phyloP scores from a whole-genome alignment of 2,888 invertebrate genomes.

The Clistopyga incitator region DNA sequence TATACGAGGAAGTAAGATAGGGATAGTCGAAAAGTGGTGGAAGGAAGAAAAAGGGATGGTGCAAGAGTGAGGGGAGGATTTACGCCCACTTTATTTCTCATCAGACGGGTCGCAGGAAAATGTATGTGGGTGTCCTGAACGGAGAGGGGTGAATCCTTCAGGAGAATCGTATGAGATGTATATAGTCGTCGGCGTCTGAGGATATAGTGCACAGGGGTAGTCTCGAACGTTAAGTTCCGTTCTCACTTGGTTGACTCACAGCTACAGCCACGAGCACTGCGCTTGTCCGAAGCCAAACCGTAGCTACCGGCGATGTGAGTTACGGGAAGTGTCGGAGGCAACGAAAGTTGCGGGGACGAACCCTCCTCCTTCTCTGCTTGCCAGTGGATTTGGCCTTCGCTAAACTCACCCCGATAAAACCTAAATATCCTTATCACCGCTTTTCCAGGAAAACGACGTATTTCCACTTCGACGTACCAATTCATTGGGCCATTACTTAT shows the following conservation, averaged over 20 bases:
- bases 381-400: slow-evolving; percentile 46
- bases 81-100: slow-evolving; percentile 81
- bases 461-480: slow-evolving; percentile 35
- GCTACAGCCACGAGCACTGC: background rate
- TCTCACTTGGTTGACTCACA: slow-evolving; percentile 23
- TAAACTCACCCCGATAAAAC: slow-evolving; percentile 56
- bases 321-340: slow-evolving; percentile 50
- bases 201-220: slow-evolving; percentile 4
- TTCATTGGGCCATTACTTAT: slow-evolving; percentile 13
- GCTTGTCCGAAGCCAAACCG: slow-evolving; percentile 38
- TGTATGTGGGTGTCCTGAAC: slow-evolving; percentile 58
- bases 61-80: slow-evolving; percentile 71
- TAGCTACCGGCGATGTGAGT: slow-evolving; percentile 45
- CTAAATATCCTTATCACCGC: slow-evolving; percentile 51
- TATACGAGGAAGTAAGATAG: slow-evolving; percentile 4
- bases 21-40: slow-evolving; percentile 5
- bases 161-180: slow-evolving; percentile 21
- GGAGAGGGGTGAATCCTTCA: slow-evolving; percentile 37
- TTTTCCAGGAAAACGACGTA: slow-evolving; percentile 33
- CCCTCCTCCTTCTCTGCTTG: slow-evolving; percentile 24
- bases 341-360: slow-evolving; percentile 11
- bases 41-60: slow-evolving; percentile 47
- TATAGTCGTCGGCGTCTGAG: slow-evolving; percentile 6
- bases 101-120: slow-evolving; percentile 72
- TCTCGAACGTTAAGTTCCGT: slow-evolving; percentile 40